phyloP scores from a whole-genome alignment of 2,113 vertebrate species.

The Microtus oregoni region DNA sequence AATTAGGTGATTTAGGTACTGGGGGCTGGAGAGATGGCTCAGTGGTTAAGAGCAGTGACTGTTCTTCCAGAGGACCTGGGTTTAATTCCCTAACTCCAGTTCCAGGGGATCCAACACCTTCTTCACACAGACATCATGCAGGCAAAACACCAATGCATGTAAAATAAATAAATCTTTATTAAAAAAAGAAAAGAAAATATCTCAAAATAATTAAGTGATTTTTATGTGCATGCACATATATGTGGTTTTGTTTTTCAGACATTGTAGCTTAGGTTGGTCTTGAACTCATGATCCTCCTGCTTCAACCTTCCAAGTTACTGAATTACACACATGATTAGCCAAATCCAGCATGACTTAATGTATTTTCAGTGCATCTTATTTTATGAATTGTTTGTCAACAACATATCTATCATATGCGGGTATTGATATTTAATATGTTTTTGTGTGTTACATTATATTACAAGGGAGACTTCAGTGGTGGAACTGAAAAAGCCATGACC shows the following conservation, averaged over 20 bases:
- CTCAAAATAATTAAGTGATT: background rate
- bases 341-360: background rate
- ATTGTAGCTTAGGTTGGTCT: background rate
- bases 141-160: background rate
- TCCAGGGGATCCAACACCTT: background rate
- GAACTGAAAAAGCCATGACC: background rate
- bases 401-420: background rate
- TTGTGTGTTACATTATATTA: constrained; percentile 13
- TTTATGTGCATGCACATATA: background rate
- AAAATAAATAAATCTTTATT: background rate
- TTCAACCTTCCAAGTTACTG: background rate
- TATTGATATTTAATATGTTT: constrained; percentile 38
- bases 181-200: background rate
- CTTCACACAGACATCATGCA: background rate
- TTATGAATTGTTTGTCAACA: constrained; percentile 1
- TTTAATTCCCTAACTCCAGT: background rate
- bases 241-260: background rate
- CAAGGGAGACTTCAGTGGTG: constrained; percentile 5
- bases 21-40: background rate
- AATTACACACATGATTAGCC: background rate
- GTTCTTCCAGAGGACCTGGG: background rate
- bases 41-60: background rate
- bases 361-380: constrained; percentile 33
- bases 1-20: background rate
- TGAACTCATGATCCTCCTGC: background rate